These are phyloP conservation scores for Achatina immaculata DNA, from an alignment of 1,140 invertebrate genomes.

Conservation along the genomic window DNA sequence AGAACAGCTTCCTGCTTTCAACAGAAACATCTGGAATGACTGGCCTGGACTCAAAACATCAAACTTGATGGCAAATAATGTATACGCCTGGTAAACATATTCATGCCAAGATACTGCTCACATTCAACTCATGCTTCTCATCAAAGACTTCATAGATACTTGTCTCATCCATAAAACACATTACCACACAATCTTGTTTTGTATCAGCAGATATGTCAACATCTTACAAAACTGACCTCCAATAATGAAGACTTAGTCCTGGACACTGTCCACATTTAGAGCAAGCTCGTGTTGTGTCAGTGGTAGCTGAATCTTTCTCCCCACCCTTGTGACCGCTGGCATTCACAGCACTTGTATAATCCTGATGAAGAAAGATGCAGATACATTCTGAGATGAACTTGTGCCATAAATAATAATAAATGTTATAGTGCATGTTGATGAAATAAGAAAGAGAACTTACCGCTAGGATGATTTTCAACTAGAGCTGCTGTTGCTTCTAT, in stretches of 20 bases:
- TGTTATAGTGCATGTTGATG: not conserved
- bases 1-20: no score
- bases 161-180: no score
- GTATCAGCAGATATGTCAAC: not conserved
- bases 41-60: no score
- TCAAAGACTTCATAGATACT: no score
- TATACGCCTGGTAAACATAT: no score
- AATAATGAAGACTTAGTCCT: conserved; percentile 34
- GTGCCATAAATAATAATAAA: not conserved
- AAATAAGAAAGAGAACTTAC: not conserved
- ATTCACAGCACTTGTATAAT: conserved; percentile 34
- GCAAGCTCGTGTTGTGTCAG: conserved; percentile 11
- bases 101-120: no score
- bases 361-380: not conserved
- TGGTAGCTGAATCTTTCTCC: not conserved
- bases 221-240: conserved; percentile 34
- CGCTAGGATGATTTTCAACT: not conserved
- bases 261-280: conserved; percentile 33
- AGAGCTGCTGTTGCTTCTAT: not conserved
- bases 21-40: no score
- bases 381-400: not conserved
- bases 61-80: no score
- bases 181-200: not conserved
- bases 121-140: no score
- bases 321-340: conserved; percentile 27